phyloP scores from a whole-genome alignment of 92 coral and sea anemone genomes.

The Ricordea florida region DNA sequence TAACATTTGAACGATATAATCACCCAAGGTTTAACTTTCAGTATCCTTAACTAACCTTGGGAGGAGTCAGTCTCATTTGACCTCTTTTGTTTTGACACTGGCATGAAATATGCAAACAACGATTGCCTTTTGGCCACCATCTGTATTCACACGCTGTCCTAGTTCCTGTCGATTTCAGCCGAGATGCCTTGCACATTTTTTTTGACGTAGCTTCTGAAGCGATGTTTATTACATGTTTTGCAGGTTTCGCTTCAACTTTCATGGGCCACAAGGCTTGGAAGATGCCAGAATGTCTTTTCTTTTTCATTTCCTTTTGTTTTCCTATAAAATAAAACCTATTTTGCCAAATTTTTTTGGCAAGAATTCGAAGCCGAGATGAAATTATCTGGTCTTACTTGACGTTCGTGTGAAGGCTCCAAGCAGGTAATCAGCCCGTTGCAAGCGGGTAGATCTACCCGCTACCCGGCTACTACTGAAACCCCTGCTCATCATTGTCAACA shows the following conservation, averaged over 20 bases:
- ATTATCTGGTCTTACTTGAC: neutral
- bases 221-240: constrained; percentile 6
- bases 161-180: constrained; percentile 19
- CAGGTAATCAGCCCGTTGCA: neutral
- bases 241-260: constrained; percentile 13
- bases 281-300: constrained; percentile 40
- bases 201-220: neutral
- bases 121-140: constrained; percentile 13
- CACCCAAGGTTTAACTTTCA: neutral
- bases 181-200: constrained; percentile 14
- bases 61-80: constrained; percentile 1
- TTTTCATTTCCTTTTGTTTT: constrained; percentile 13
- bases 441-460: constrained; percentile 24
- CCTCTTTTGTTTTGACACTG: constrained; percentile 22
- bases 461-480: constrained; percentile 15
- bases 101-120: constrained; percentile 9
- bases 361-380: constrained; percentile 27
- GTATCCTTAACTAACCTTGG: constrained; percentile 14
- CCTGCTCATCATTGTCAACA: no score
- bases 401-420: constrained; percentile 9
- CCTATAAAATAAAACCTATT: constrained; percentile 26
- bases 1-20: neutral
- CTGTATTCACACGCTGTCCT: constrained; percentile 8
- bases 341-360: constrained; percentile 37
- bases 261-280: constrained; percentile 16